These are phyloP conservation scores for Labeo rohita DNA, from an alignment of 2,113 vertebrate species.

Conservation along the genomic window DNA sequence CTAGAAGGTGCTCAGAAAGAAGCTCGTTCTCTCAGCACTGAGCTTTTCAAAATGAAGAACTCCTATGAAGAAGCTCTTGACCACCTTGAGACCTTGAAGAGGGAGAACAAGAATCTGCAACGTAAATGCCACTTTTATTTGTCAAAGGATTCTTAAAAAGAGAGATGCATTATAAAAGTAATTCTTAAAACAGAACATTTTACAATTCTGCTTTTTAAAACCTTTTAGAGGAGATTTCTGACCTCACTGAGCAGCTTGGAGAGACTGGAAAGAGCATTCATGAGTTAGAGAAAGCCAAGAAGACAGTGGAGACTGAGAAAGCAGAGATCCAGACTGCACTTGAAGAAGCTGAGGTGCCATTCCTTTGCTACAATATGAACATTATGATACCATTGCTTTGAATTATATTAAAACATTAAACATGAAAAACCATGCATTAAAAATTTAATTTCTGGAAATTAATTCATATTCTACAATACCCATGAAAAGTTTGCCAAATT, in stretches of 20 bases:
- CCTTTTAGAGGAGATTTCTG: not conserved
- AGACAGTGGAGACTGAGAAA: constrained; percentile 79
- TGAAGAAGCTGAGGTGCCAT: not conserved
- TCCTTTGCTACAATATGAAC: not conserved
- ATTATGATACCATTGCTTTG: not conserved
- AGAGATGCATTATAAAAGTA: too few species aligned
- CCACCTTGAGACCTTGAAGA: constrained; percentile 71
- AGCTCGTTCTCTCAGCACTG: too few species aligned
- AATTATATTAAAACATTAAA: not conserved
- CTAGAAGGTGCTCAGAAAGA: too few species aligned
- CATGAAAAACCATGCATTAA: not conserved
- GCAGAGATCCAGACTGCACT: constrained; percentile 22
- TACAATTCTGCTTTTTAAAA: not conserved
- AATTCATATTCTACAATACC: too few species aligned
- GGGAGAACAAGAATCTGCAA: constrained; percentile 5
- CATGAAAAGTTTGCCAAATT: too few species aligned
- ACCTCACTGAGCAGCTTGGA: not conserved
- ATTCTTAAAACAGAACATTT: too few species aligned
- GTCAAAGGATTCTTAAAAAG: not conserved
- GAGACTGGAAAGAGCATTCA: constrained; percentile 72
- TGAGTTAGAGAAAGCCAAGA: constrained; percentile 82
- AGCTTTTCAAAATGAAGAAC: constrained; percentile 47
- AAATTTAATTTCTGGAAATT: too few species aligned
- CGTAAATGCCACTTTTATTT: constrained; percentile 47
- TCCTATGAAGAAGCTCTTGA: constrained; percentile 77